Percentiles rank a stretch among this genome's conserved stretches.
These are phyloP conservation scores for Eurytoma californica DNA, from an alignment of 2,888 invertebrate species.

Conservation along the genomic window DNA sequence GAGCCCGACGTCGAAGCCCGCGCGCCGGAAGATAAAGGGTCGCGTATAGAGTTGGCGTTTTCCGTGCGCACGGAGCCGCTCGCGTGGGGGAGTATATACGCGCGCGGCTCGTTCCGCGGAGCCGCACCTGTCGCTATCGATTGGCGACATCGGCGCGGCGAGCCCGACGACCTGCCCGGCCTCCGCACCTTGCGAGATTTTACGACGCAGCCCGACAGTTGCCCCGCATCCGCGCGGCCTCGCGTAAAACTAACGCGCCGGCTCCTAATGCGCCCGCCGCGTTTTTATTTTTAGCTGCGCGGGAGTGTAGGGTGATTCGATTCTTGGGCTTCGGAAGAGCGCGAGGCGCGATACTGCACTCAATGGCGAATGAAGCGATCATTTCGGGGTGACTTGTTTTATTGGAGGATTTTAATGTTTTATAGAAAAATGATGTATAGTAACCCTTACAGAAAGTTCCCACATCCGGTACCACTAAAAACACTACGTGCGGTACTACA, in stretches of 20 bases:
- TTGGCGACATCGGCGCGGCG: background rate
- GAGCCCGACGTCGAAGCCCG: background rate
- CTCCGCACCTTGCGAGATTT: background rate
- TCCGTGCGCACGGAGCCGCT: background rate
- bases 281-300: background rate
- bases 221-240: background rate
- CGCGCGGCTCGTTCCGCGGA: slow-evolving; percentile 1
- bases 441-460: too few relatives aligned
- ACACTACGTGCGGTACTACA: too few relatives aligned
- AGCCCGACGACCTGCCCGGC: background rate
- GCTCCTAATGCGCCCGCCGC: background rate
- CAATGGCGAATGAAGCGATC: too few relatives aligned
- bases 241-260: background rate
- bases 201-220: background rate
- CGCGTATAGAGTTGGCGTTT: background rate
- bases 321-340: too few relatives aligned
- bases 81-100: background rate
- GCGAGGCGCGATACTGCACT: too few relatives aligned
- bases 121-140: slow-evolving; percentile 40
- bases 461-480: too few relatives aligned
- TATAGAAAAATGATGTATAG: too few relatives aligned
- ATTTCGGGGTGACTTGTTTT: too few relatives aligned
- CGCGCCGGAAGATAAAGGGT: background rate
- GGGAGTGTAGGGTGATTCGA: too few relatives aligned
- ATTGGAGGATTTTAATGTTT: too few relatives aligned